These are phyloP conservation scores for Drosophila navojoa DNA, from an alignment of 1,140 invertebrate genomes.

Conservation along the genomic window DNA sequence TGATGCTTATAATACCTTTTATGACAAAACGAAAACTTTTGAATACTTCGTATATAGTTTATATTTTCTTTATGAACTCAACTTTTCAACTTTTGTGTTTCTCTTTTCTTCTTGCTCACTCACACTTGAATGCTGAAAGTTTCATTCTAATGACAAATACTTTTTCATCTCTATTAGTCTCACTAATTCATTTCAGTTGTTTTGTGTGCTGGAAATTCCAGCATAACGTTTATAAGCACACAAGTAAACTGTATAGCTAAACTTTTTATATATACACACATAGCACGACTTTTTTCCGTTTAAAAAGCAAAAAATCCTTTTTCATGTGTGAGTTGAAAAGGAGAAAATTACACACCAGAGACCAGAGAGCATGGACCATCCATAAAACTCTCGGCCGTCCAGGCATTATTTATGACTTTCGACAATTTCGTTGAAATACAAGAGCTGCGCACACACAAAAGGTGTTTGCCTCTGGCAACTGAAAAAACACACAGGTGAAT, in stretches of 20 bases:
- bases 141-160: no score
- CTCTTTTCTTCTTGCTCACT: no score
- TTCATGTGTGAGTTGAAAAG: constrained; percentile 43
- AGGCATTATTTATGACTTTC: constrained; percentile 57
- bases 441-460: constrained; percentile 10
- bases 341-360: constrained; percentile 52
- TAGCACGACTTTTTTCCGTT: background rate
- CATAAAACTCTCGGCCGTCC: constrained; percentile 8
- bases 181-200: no score
- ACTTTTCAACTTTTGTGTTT: no score
- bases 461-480: constrained; percentile 29
- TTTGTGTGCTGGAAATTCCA: no score
- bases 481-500: constrained; percentile 12
- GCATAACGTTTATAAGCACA: background rate
- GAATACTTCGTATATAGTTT: no score
- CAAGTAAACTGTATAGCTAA: background rate
- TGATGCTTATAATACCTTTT: no score
- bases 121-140: no score
- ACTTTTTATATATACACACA: no score
- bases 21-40: no score
- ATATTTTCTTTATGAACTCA: no score
- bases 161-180: no score
- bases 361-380: background rate
- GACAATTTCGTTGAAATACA: constrained; percentile 43
- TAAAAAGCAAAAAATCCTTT: background rate